Evolutionary conservation across 2,113 vertebrate genomes (phyloP).

Genomic region (Gobiocypris rarus): DNA sequence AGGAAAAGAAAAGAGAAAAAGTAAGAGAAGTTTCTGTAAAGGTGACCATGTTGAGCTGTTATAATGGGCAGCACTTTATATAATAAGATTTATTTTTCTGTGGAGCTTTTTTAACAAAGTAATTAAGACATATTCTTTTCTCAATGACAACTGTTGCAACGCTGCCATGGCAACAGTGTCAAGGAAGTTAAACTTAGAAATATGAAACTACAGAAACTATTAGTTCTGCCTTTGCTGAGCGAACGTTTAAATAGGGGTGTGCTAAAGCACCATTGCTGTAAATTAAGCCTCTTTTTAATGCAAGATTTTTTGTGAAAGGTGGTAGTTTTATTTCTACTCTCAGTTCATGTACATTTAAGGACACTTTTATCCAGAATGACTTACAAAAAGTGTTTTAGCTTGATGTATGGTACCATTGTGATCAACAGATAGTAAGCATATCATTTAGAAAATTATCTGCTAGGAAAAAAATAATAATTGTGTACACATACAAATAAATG

Average conservation of each 20-base stretch:
- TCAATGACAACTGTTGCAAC: constrained; percentile 58
- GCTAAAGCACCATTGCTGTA: constrained; percentile 49
- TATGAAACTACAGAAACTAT: constrained; percentile 54
- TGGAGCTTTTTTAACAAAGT: constrained; percentile 59
- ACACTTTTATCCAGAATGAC: neutral
- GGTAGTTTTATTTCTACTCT: constrained; percentile 17
- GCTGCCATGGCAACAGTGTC: constrained; percentile 54
- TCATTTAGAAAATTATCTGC: neutral
- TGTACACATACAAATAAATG: constrained; percentile 2
- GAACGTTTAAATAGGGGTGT: constrained; percentile 28
- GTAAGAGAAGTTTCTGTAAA: constrained; percentile 42
- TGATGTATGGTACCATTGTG: neutral
- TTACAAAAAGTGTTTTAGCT: constrained; percentile 3
- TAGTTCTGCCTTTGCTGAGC: constrained; percentile 44
- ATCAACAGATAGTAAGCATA: constrained; percentile 18
- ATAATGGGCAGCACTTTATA: constrained; percentile 37
- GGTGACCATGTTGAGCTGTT: constrained; percentile 52
- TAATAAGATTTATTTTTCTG: constrained; percentile 50
- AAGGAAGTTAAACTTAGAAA: constrained; percentile 55
- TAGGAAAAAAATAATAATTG: neutral
- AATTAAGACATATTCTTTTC: constrained; percentile 62
- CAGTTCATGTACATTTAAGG: neutral
- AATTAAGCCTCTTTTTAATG: constrained; percentile 55
- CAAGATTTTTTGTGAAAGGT: constrained; percentile 47
- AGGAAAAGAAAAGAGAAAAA: neutral